Conservation (phyloP, 2,888 invertebrate genomes). For the Furcula furcula region DNA sequence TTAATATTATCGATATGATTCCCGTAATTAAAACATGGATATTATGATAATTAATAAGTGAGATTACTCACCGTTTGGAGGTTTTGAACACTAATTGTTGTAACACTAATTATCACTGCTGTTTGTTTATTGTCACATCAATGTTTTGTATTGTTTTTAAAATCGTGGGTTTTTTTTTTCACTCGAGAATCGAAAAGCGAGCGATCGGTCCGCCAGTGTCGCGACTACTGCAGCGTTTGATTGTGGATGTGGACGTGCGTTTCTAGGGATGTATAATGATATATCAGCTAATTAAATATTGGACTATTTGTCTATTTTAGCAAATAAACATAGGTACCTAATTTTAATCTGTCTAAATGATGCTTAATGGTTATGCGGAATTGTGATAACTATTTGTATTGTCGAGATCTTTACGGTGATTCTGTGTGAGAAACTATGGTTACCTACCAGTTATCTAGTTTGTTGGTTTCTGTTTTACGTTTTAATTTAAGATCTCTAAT, state of each 20-base stretch:
- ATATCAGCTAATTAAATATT: neutral
- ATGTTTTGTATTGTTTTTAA: constrained; percentile 5
- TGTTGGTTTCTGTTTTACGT: too few relatives aligned
- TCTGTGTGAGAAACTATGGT: too few relatives aligned
- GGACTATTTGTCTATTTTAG: neutral
- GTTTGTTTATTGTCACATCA: constrained; percentile 3
- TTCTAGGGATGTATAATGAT: constrained; percentile 16
- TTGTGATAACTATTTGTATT: too few relatives aligned
- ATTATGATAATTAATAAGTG: constrained; percentile 7
- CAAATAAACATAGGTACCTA: too few relatives aligned
- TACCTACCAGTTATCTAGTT: too few relatives aligned
- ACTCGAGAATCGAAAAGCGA: too few relatives aligned
- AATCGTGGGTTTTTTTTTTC: too few relatives aligned
- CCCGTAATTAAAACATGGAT: constrained; percentile 11
- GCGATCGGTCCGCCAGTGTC: constrained; percentile 21
- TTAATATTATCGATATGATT: constrained; percentile 32
- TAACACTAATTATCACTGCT: constrained; percentile 24
- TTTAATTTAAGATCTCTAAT: too few relatives aligned
- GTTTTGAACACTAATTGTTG: too few relatives aligned
- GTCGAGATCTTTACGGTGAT: too few relatives aligned
- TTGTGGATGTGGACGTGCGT: constrained; percentile 17
- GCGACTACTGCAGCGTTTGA: constrained; percentile 31
- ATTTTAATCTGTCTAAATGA: too few relatives aligned
- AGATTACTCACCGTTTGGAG: constrained; percentile 16
- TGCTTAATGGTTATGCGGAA: too few relatives aligned